A percentile compares a stretch with the other conserved stretches of the same genome.
Evolutionary conservation across 2,888 invertebrate genomes (phyloP).

Genomic region (Cremastobaeus sp.): DNA sequence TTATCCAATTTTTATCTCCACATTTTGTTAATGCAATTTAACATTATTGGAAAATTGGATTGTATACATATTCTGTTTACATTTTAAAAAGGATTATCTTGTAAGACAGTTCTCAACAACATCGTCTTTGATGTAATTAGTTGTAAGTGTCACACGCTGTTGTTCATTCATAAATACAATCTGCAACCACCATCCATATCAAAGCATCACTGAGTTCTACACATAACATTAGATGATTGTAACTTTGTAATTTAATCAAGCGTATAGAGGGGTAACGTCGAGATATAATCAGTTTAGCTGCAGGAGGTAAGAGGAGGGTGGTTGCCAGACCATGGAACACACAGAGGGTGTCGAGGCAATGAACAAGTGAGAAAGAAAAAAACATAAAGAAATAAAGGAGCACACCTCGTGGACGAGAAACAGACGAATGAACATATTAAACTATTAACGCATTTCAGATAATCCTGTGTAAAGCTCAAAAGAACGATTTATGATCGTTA

Average conservation of each 20-base stretch:
- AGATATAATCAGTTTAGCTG: slow-evolving; percentile 71
- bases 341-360: slow-evolving; percentile 48
- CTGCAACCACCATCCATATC: slow-evolving; percentile 38
- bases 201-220: slow-evolving; percentile 55
- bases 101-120: slow-evolving; percentile 6
- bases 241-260: slow-evolving; percentile 71
- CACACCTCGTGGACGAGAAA: too few relatives aligned
- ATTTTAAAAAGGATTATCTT: neutral
- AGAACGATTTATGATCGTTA: too few relatives aligned
- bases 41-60: too few relatives aligned
- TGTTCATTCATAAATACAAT: slow-evolving; percentile 54
- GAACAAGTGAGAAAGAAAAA: slow-evolving; percentile 54
- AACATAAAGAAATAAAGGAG: too few relatives aligned
- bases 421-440: too few relatives aligned
- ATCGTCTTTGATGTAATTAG: slow-evolving; percentile 33
- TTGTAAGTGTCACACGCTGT: slow-evolving; percentile 41
- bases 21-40: too few relatives aligned
- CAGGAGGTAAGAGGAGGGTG: slow-evolving; percentile 66
- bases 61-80: too few relatives aligned
- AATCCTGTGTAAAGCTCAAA: too few relatives aligned
- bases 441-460: too few relatives aligned
- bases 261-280: slow-evolving; percentile 63
- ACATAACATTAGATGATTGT: slow-evolving; percentile 71
- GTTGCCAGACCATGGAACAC: slow-evolving; percentile 60
- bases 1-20: too few relatives aligned